Evolutionary conservation across 2,888 invertebrate species (phyloP).

Genomic region (Yponomeuta cagnagella): DNA sequence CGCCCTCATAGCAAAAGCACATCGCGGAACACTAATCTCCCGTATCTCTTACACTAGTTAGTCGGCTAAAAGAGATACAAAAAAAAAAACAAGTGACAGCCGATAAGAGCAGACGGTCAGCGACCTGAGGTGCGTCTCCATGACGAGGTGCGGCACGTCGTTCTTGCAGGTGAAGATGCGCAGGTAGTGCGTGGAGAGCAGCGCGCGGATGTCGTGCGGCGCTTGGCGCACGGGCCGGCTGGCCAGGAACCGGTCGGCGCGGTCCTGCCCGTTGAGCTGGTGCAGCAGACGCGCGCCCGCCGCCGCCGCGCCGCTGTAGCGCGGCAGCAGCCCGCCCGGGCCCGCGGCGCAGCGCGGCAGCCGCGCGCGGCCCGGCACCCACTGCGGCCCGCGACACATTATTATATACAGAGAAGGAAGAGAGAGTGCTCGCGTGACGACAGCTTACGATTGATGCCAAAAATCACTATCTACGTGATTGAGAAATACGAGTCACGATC

Average conservation of each 20-base stretch:
- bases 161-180: conserved; percentile 81
- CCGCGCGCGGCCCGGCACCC: conserved; percentile 80
- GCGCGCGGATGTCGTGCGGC: conserved; percentile 86
- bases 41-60: too few species aligned
- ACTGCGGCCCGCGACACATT: conserved; percentile 71
- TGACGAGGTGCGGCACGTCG: conserved; percentile 70
- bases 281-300: conserved; percentile 86
- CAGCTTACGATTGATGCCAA: too few species aligned
- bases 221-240: conserved; percentile 86
- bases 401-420: too few species aligned
- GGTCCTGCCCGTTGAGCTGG: conserved; percentile 82
- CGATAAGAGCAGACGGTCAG: too few species aligned
- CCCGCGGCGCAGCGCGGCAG: conserved; percentile 83
- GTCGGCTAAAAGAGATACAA: too few species aligned
- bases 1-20: too few species aligned
- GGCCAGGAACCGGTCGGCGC: conserved; percentile 84
- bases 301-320: conserved; percentile 83
- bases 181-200: conserved; percentile 84
- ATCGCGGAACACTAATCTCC: too few species aligned
- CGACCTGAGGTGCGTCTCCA: conserved; percentile 78
- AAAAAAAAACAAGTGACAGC: too few species aligned
- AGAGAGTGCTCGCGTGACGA: too few species aligned
- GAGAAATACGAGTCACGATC: too few species aligned
- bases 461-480: too few species aligned
- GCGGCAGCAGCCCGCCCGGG: conserved; percentile 89